Evolutionary conservation across 64 coral and sea anemone genomes (phyloP), one percentile per base, ranked within the genome.

Genomic region (Catalaphyllia jardinei): DNA sequence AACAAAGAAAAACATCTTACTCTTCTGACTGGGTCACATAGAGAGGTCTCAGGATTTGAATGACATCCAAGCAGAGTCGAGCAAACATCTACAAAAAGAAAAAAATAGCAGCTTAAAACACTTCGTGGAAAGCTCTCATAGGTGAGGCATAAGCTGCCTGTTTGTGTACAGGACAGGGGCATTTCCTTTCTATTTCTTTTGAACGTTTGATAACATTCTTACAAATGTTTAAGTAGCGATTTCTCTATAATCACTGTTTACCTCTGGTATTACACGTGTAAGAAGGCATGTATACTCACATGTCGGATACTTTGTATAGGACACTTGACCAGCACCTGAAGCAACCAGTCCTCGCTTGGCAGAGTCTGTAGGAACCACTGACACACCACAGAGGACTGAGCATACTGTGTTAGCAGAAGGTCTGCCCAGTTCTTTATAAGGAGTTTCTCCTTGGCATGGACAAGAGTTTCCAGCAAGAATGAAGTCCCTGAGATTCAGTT

Each of bases 371-470:
- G 87, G 51, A 98, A 92, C 96, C 96, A 98, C 25, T 95, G 79
- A 77, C 96, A 95, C 4, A 91, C 94, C 24, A 65, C 52, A 27
- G 81, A 89, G 24, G 83, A 95, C 78, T 88, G 89, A 33, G 95
- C 96, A 59, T 95, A 94, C 38, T 98, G 96, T 13, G 69, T 61
- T 61, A 98, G 79, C 52, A 98, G 64, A 29, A 98, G 29, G 17
- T 98, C 96, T 0, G 91, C 87, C 96, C 96, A 98, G 78, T 95
- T 95, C 79, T 98, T 98, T 18, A 98, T 78, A 16, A 95, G 72
- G 12, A 93, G 82, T 75, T 98, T 98, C 73, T 98, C 96, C 57
- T 98, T 98, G 4, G 96, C 91, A 71, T 98, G 96, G 52, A 98
- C 90, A 29, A 98, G 74, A 5, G 96, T 98, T 79, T 98, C 96